Base-by-base conservation (phyloP, 1,140 invertebrate genomes). In the Hesperophylax magnus region DNA sequence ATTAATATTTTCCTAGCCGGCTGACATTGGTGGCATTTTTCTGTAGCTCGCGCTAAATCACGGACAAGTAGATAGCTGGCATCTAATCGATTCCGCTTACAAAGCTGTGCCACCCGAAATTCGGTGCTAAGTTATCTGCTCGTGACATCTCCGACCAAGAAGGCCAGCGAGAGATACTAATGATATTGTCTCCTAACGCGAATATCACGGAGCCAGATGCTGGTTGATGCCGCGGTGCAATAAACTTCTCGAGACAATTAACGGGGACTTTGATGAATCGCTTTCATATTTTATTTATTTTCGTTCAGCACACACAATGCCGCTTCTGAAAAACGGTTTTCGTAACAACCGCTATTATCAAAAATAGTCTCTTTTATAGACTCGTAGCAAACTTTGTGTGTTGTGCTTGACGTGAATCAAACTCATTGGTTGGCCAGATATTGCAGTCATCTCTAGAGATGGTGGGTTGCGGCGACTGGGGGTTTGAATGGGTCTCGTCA, bases 251-350 rank as follows among this genome's bases (percentile, higher is more conserved):
- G 71, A 75, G 34, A 77, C 56, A 60, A 79, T 79, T 74, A 67
- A 63, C 74, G 74, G 74, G 56, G 79, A 81, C 79, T 81, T 74
- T 67, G 79, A 81, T 77, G 69, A 56, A 81, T 81, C 34, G 79
- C 61, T 67, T 75, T 78, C 58, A 54, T 77, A 77, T 63, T 67
- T 47, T 78, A 78, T 78, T 78, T 78, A 80, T 75, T 80, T 77
- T 65, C 67, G 61, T 80, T 75, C 27, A 34, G 39, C 52, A 54
- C 60, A 75, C 71, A 75, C 60, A 74, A 69, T 67, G 52, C 52
- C 79, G 58, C 79, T 80, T 74, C 72, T 75, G 79, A 34, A 74
- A 74, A 67, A 63, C 54, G 14, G 22, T 74, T 61, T 80, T 72
- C 58, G 72, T 65, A 75, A 72, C 24, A 60, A 54, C 39, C 47